Evolutionary conservation across 2,888 invertebrate species (phyloP).

Genomic region (Pycnomerus fuliginosus): DNA sequence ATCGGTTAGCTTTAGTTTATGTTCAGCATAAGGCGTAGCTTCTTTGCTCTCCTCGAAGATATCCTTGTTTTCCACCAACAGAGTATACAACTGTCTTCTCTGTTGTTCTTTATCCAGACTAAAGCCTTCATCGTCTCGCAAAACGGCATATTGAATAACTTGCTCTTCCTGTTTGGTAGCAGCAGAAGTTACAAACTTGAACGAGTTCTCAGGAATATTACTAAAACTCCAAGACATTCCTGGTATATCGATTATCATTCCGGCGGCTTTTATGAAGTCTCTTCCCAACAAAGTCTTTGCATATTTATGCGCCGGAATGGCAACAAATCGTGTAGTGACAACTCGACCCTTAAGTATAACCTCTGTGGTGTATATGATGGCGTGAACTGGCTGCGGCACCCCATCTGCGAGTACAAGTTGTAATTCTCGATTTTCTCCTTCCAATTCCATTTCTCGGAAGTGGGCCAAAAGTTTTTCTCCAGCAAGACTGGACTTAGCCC

Average conservation of each 20-base stretch:
- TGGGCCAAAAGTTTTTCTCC: slow-evolving; percentile 11
- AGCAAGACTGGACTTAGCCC: slow-evolving; percentile 18
- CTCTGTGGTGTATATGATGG: slow-evolving; percentile 9
- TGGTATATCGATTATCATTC: no score
- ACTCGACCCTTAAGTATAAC: slow-evolving; percentile 11
- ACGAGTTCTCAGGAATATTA: no score
- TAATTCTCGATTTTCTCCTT: slow-evolving; percentile 4
- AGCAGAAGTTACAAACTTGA: no score
- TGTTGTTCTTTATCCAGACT: no score
- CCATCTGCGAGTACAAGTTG: slow-evolving; percentile 22
- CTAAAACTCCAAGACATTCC: no score
- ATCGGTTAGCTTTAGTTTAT: slow-evolving; percentile 5
- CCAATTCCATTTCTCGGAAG: slow-evolving; percentile 5
- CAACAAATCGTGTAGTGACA: slow-evolving; percentile 21
- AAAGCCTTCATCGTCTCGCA: no score
- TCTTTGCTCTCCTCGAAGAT: slow-evolving; percentile 2
- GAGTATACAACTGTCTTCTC: no score
- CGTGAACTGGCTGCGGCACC: slow-evolving; percentile 2
- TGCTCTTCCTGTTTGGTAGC: no score
- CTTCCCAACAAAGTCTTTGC: slow-evolving; percentile 19
- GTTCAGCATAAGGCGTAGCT: slow-evolving; percentile 8
- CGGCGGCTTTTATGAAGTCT: slow-evolving; percentile 21
- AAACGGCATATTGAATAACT: no score
- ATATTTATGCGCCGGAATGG: slow-evolving; percentile 11
- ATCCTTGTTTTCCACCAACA: background rate